phyloP scores from a whole-genome alignment of 2,797 vertebrate species.

The Sylvilagus floridanus region DNA sequence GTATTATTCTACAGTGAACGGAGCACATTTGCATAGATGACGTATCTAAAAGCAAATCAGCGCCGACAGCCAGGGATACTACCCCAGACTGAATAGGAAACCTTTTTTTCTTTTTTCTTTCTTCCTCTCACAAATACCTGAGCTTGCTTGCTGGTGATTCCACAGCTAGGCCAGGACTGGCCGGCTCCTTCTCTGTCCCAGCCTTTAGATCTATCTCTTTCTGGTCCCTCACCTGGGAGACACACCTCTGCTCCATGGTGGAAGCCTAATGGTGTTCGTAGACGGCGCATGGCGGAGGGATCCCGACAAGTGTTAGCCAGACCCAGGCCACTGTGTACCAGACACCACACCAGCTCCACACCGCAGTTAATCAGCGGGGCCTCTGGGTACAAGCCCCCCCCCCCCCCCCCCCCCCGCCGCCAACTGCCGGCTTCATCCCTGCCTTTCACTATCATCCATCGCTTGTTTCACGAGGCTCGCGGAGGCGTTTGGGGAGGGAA shows the following conservation, averaged over 20 bases:
- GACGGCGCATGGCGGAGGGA: not conserved
- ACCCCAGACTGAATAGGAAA: slow-evolving; percentile 43
- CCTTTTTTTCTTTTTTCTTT: not conserved
- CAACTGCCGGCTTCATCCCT: not conserved
- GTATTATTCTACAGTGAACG: slow-evolving; percentile 61
- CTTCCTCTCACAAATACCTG: slow-evolving; percentile 28
- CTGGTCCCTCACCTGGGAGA: slow-evolving; percentile 35
- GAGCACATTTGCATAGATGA: slow-evolving; percentile 65
- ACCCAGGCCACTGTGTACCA: not conserved
- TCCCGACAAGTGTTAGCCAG: slow-evolving; percentile 18
- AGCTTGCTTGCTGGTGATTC: not conserved
- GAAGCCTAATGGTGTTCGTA: not conserved
- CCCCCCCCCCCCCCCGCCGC: not conserved
- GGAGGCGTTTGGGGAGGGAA: no score
- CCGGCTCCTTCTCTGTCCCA: not conserved
- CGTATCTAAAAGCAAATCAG: slow-evolving; percentile 66
- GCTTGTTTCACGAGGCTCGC: no score
- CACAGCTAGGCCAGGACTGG: not conserved
- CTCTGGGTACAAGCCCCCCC: not conserved
- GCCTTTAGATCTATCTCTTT: slow-evolving; percentile 54
- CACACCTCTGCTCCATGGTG: not conserved
- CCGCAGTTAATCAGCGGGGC: not conserved
- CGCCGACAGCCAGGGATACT: slow-evolving; percentile 29
- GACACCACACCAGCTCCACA: no score
- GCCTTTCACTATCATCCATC: no score